A percentile compares a stretch with the other conserved stretches of the same genome.
phyloP scores from a whole-genome alignment of 1,140 invertebrate species.

The Berghia stephanieae region DNA sequence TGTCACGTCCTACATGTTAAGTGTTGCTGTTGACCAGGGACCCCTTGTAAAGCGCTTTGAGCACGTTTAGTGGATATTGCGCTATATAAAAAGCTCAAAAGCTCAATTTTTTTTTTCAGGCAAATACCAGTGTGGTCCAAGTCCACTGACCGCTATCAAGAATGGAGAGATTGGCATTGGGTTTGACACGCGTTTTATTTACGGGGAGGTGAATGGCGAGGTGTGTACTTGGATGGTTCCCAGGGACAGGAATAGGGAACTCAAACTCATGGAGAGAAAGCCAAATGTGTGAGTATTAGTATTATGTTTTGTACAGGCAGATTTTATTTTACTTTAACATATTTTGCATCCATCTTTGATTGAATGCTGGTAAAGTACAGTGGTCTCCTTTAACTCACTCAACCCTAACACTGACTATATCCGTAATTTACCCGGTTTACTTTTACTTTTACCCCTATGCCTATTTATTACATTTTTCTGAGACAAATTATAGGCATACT shows the following conservation, averaged over 20 bases:
- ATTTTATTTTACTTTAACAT: not conserved
- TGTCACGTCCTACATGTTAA: no score
- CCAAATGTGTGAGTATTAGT: not conserved
- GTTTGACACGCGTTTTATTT: conserved; percentile 84
- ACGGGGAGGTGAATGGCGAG: conserved; percentile 83
- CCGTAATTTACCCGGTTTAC: no score
- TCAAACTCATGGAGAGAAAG: not conserved
- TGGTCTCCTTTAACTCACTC: no score
- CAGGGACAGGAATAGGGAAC: not conserved
- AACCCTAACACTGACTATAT: no score
- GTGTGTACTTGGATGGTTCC: conserved; percentile 70
- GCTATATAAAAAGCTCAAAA: no score
- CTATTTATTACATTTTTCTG: no score
- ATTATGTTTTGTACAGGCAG: not conserved
- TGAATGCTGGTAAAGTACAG: no score
- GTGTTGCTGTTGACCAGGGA: no score
- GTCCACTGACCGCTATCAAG: conserved; percentile 78
- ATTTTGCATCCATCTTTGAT: not conserved
- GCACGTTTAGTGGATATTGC: no score
- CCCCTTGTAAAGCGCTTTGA: no score
- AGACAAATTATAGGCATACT: no score
- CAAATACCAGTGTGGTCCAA: conserved; percentile 84
- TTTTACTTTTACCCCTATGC: no score
- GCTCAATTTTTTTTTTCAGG: conserved; percentile 41
- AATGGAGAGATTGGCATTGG: conserved; percentile 81